Conservation (phyloP, 2,113 vertebrate genomes). For the Boulengeromyrus knoepffleri region DNA sequence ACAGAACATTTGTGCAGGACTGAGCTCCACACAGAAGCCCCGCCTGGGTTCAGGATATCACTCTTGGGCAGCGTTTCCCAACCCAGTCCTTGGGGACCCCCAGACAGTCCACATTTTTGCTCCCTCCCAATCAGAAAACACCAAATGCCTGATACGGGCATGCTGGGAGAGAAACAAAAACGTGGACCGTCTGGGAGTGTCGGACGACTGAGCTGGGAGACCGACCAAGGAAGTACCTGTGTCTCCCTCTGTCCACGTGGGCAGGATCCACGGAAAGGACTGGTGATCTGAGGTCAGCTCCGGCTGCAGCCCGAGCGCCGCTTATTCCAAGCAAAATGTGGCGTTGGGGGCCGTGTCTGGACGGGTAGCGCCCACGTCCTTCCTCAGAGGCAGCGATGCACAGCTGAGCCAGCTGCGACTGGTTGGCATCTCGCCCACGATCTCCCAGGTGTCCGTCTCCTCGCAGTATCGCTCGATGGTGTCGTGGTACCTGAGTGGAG, state of each 20-base stretch:
- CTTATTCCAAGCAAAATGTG: slow-evolving; percentile 43
- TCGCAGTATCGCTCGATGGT: slow-evolving; percentile 69
- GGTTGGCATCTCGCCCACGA: slow-evolving; percentile 68
- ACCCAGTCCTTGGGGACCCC: background rate
- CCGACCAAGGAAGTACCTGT: background rate
- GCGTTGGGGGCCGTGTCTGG: slow-evolving; percentile 36
- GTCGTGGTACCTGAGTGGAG: slow-evolving; percentile 59
- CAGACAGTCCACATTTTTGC: too few species aligned
- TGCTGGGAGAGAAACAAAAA: too few species aligned
- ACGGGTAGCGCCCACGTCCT: slow-evolving; percentile 43
- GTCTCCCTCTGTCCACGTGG: background rate
- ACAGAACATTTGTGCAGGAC: background rate
- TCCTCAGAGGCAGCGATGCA: slow-evolving; percentile 61
- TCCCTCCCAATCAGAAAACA: too few species aligned
- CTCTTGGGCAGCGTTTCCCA: background rate
- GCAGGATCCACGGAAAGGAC: background rate
- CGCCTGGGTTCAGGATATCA: background rate
- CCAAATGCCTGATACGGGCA: too few species aligned
- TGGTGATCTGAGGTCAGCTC: background rate
- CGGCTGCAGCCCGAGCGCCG: background rate
- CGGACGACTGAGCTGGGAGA: background rate
- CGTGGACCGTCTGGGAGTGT: too few species aligned
- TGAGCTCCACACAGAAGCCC: background rate
- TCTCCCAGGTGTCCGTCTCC: slow-evolving; percentile 62
- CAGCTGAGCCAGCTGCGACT: slow-evolving; percentile 73